These are phyloP conservation scores for Prionace glauca DNA, from an alignment of 2,797 vertebrate genomes.

Conservation along the genomic window DNA sequence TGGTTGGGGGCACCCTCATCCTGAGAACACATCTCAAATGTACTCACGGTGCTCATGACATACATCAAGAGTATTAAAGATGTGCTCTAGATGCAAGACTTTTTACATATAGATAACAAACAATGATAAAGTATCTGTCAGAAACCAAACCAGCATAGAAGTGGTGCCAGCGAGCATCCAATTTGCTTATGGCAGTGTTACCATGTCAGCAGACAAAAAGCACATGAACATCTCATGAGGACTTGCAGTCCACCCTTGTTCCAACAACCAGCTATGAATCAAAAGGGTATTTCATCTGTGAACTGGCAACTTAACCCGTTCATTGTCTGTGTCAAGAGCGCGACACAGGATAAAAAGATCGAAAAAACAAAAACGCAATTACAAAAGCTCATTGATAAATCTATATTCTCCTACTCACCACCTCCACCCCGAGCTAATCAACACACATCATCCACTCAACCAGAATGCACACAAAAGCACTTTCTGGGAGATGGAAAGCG, in stretches of 20 bases:
- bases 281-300: not conserved
- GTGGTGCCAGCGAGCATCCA: not conserved
- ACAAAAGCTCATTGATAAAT: not conserved
- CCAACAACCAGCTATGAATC: not conserved
- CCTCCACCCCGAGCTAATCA: not conserved
- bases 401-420: not conserved
- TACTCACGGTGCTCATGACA: not conserved
- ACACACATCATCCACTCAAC: not conserved
- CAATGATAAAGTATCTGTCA: not conserved
- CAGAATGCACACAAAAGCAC: not conserved
- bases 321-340: not conserved
- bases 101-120: not conserved
- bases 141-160: not conserved
- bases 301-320: not conserved
- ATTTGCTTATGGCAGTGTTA: not conserved
- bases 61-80: not conserved
- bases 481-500: not conserved
- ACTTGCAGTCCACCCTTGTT: not conserved
- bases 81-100: not conserved
- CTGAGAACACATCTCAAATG: not conserved
- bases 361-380: not conserved
- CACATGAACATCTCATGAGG: not conserved
- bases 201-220: not conserved
- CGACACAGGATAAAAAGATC: not conserved
- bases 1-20: not conserved